Evolutionary conservation across 2,113 vertebrate genomes (phyloP).

Genomic region (Atlantisia rogersi): DNA sequence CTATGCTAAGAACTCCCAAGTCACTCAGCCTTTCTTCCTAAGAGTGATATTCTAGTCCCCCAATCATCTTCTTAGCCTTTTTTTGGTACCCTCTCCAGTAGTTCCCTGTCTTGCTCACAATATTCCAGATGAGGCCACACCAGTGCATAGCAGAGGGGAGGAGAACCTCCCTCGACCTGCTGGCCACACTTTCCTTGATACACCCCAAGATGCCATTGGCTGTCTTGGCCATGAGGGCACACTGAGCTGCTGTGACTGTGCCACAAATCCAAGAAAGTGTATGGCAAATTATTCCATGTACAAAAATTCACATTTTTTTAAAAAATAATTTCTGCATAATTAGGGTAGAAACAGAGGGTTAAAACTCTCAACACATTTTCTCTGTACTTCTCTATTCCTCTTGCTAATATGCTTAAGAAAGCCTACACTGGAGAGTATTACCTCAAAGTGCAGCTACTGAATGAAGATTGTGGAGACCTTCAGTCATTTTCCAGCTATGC

Average conservation of each 20-base stretch:
- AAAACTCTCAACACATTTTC: background rate
- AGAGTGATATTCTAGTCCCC: too few relatives aligned
- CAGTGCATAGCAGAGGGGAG: too few relatives aligned
- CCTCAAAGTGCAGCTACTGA: background rate
- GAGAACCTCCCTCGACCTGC: too few relatives aligned
- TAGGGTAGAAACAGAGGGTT: background rate
- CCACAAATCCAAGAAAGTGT: background rate
- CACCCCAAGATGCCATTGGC: too few relatives aligned
- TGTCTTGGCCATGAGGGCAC: too few relatives aligned
- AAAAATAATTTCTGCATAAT: background rate
- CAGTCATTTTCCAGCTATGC: background rate
- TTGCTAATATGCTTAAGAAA: background rate
- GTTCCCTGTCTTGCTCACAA: too few relatives aligned
- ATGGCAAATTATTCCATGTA: background rate
- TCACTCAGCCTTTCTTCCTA: too few relatives aligned
- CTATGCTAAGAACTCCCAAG: too few relatives aligned
- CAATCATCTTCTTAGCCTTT: too few relatives aligned
- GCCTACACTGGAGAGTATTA: background rate
- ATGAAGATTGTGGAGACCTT: background rate
- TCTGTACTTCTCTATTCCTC: background rate
- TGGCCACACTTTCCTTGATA: too few relatives aligned
- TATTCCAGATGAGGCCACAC: too few relatives aligned
- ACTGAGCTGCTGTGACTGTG: background rate
- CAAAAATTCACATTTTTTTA: background rate
- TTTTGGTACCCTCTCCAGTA: too few relatives aligned